Evolutionary conservation across 2,797 vertebrate genomes (phyloP).

Genomic region (Phataginus tricuspis): DNA sequence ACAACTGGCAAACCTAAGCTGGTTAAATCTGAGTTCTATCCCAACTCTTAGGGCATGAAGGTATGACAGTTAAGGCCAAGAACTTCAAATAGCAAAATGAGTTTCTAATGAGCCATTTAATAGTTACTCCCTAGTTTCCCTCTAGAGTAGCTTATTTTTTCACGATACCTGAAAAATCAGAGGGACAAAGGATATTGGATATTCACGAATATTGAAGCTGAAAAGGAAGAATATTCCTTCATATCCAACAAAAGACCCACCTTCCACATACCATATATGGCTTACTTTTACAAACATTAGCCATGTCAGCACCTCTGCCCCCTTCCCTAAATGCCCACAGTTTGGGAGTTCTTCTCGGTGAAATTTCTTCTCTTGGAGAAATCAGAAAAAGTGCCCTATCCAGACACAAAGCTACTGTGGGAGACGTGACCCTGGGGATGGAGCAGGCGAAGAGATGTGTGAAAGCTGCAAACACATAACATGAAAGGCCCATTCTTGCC

Average conservation of each 20-base stretch:
- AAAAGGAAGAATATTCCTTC: neutral
- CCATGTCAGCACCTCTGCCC: neutral
- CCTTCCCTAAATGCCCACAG: too few relatives aligned
- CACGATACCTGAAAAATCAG: neutral
- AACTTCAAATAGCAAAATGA: neutral
- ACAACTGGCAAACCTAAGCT: neutral
- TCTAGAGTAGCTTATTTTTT: neutral
- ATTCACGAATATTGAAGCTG: neutral
- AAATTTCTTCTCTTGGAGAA: neutral
- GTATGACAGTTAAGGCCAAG: neutral
- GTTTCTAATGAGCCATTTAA: too few relatives aligned
- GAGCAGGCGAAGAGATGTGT: neutral
- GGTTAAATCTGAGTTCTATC: too few relatives aligned
- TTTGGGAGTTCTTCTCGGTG: neutral
- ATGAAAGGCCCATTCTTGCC: neutral
- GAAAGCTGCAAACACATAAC: neutral
- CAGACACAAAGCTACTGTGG: neutral
- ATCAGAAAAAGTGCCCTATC: neutral
- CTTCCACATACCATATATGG: accelerated
- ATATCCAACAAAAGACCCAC: neutral
- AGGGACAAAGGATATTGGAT: neutral
- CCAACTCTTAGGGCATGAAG: neutral
- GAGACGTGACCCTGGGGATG: accelerated
- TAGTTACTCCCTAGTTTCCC: neutral
- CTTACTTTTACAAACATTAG: neutral